Evolutionary conservation across 2,113 vertebrate species (phyloP).

Genomic region (Pelodiscus sinensis): DNA sequence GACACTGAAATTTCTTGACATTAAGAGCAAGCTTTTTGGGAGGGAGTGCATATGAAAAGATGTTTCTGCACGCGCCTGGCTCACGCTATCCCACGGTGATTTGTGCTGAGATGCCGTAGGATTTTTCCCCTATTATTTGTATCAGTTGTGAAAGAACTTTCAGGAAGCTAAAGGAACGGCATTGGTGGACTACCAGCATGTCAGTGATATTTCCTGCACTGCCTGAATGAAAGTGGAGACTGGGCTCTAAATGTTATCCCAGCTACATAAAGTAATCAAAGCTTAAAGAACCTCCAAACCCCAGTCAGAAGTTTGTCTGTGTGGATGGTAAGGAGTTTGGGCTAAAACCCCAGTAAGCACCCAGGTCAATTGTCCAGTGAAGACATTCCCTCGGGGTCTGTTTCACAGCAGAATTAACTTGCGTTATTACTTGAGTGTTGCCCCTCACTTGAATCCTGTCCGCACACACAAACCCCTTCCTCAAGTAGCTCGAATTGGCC

Average conservation of each 20-base stretch:
- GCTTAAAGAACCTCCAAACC: background rate
- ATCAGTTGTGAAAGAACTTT: background rate
- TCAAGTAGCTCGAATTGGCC: background rate
- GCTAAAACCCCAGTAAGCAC: background rate
- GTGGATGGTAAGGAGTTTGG: background rate
- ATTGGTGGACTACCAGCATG: background rate
- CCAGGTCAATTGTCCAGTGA: background rate
- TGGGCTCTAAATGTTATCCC: background rate
- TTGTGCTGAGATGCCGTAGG: background rate
- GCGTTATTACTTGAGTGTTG: background rate
- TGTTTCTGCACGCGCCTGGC: background rate
- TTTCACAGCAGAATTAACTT: background rate
- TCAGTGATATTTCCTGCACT: background rate
- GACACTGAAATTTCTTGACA: background rate
- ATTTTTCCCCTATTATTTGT: background rate
- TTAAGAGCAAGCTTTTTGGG: background rate
- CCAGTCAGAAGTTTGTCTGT: background rate
- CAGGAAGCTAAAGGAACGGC: background rate
- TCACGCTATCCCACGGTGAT: background rate
- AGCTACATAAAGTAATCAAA: background rate
- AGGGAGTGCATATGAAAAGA: background rate
- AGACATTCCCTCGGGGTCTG: background rate
- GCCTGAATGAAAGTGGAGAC: background rate
- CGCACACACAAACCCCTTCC: background rate
- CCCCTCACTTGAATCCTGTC: background rate